These are phyloP conservation scores for Lomographa bimaculata DNA, from an alignment of 2,888 invertebrate species.

Conservation along the genomic window DNA sequence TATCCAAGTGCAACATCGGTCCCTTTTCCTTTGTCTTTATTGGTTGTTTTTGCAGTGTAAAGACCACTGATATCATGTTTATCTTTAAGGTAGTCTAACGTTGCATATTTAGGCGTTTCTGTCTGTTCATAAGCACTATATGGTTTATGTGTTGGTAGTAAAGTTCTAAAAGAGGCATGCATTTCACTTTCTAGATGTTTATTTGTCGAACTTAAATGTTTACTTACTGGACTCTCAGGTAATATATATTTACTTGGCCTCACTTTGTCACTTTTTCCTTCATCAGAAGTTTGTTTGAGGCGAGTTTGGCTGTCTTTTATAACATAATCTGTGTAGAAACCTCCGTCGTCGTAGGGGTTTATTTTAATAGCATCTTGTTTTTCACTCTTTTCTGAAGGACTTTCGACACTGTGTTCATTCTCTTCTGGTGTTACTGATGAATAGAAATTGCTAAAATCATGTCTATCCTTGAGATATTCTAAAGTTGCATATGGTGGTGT, in stretches of 20 bases:
- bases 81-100: constrained; percentile 35
- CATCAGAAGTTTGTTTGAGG: neutral
- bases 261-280: constrained; percentile 1
- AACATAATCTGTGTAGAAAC: constrained; percentile 13
- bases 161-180: constrained; percentile 33
- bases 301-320: neutral
- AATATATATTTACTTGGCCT: constrained; percentile 1
- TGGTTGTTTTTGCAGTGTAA: constrained; percentile 27
- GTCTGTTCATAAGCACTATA: constrained; percentile 28
- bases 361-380: constrained; percentile 15
- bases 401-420: neutral
- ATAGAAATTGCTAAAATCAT: constrained; percentile 37
- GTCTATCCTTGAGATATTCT: constrained; percentile 33
- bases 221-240: neutral
- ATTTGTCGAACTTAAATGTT: neutral
- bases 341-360: constrained; percentile 4
- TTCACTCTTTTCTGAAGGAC: neutral
- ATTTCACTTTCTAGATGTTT: constrained; percentile 6
- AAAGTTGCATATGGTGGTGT: constrained; percentile 35
- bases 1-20: constrained; percentile 22
- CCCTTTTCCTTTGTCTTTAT: constrained; percentile 9
- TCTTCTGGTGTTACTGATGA: constrained; percentile 12
- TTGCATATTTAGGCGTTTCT: constrained; percentile 36
- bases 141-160: constrained; percentile 29
- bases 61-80: constrained; percentile 38